These are phyloP conservation scores for Oryzias melastigma DNA, from an alignment of 2,113 vertebrate species.

Conservation along the genomic window DNA sequence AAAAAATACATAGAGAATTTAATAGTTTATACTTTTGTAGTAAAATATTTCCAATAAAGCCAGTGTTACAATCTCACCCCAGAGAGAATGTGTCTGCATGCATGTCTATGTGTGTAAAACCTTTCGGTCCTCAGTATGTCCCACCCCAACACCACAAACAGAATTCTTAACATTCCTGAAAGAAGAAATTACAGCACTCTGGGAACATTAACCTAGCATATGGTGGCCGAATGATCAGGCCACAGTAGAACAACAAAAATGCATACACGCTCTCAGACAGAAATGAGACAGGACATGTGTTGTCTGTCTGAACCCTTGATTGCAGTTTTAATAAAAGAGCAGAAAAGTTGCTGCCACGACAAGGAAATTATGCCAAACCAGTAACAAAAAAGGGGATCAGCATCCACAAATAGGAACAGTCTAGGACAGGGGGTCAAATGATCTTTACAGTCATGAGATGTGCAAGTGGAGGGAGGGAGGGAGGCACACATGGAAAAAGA, in stretches of 20 bases:
- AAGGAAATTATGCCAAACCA: too few relatives aligned
- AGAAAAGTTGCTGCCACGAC: too few relatives aligned
- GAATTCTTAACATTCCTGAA: constrained; percentile 66
- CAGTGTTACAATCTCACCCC: too few relatives aligned
- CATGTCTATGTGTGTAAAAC: constrained; percentile 20
- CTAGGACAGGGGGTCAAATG: constrained; percentile 52
- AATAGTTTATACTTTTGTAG: too few relatives aligned
- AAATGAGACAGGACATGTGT: too few relatives aligned
- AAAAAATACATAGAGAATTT: too few relatives aligned
- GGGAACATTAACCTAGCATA: constrained; percentile 57
- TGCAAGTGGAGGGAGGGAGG: constrained; percentile 17
- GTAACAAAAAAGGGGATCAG: neutral
- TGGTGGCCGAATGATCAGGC: constrained; percentile 51
- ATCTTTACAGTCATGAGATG: constrained; percentile 40
- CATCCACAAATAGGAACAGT: constrained; percentile 18
- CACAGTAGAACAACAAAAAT: constrained; percentile 40
- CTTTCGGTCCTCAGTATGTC: constrained; percentile 49
- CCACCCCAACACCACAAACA: constrained; percentile 60
- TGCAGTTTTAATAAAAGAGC: too few relatives aligned
- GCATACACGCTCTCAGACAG: too few relatives aligned
- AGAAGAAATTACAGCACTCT: constrained; percentile 58
- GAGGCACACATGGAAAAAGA: neutral
- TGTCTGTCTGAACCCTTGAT: too few relatives aligned
- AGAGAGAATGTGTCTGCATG: too few relatives aligned
- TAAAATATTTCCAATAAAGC: too few relatives aligned